Percentiles rank a stretch among this genome's conserved stretches.
Conservation (phyloP, 2,797 vertebrate genomes). For the Lagocephalus sceleratus region DNA sequence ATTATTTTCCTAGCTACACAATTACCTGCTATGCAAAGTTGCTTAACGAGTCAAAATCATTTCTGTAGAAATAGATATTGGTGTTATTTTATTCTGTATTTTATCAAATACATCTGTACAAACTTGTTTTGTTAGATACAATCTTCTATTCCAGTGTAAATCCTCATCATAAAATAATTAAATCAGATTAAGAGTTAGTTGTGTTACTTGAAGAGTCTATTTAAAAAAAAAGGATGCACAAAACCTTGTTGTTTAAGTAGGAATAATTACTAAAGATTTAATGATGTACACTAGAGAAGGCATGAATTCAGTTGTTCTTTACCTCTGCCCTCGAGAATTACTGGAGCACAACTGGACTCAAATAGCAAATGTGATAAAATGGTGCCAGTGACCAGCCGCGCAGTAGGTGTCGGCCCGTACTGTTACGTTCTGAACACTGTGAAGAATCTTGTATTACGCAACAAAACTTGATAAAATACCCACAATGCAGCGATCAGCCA, state of each 20-base stretch:
- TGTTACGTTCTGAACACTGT: conserved; percentile 76
- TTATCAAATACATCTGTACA: conserved; percentile 27
- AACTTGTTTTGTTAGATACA: conserved; percentile 25
- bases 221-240: conserved; percentile 19
- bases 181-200: conserved; percentile 30
- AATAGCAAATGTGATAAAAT: conserved; percentile 42
- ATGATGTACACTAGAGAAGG: conserved; percentile 1
- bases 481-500: conserved; percentile 31
- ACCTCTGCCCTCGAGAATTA: conserved; percentile 42
- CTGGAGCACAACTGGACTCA: conserved; percentile 48
- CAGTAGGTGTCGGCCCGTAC: conserved; percentile 52
- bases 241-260: conserved; percentile 13
- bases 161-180: conserved; percentile 31
- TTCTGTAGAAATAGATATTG: conserved; percentile 46
- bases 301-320: conserved; percentile 46
- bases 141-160: conserved; percentile 29
- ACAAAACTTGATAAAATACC: conserved; percentile 35
- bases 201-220: conserved; percentile 31
- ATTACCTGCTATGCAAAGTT: conserved; percentile 77
- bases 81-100: conserved; percentile 37
- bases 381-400: conserved; percentile 51
- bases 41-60: conserved; percentile 48
- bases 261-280: no score
- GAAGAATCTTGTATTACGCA: conserved; percentile 59
- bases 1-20: conserved; percentile 64